Percentiles rank a stretch among this genome's conserved stretches.
phyloP scores from a whole-genome alignment of 2,113 vertebrate genomes.

The Nycticebus coucang region DNA sequence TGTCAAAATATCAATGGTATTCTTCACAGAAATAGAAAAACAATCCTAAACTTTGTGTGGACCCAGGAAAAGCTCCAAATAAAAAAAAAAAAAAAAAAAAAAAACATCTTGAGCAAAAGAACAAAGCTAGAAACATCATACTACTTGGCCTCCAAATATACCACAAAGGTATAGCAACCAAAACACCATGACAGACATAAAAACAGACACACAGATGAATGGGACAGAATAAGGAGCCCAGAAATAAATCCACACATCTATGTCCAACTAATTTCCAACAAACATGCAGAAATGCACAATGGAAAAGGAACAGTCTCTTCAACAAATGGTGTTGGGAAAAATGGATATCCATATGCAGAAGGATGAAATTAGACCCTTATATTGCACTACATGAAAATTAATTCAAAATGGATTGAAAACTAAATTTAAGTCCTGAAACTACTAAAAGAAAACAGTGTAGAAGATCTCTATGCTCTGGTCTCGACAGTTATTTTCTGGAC shows the following conservation, averaged over 20 bases:
- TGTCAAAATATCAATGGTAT: neutral
- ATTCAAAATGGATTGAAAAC: neutral
- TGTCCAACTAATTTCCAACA: neutral
- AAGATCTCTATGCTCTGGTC: neutral
- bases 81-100: neutral
- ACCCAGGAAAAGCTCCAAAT: neutral
- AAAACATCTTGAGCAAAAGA: neutral
- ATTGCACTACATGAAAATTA: neutral
- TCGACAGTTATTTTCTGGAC: neutral
- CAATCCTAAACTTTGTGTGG: neutral
- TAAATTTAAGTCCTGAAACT: neutral
- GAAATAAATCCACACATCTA: neutral
- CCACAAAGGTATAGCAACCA: neutral
- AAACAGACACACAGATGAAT: neutral
- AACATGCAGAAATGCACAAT: neutral
- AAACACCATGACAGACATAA: neutral
- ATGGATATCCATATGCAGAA: neutral
- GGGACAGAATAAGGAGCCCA: neutral
- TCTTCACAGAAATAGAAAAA: neutral
- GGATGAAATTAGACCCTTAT: neutral
- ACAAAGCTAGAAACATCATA: neutral
- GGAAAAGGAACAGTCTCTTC: neutral
- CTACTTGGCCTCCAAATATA: neutral
- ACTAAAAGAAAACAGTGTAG: neutral
- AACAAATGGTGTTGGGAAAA: neutral